Conservation (phyloP, 2,113 vertebrate genomes). For the Rousettus leschenaultii region DNA sequence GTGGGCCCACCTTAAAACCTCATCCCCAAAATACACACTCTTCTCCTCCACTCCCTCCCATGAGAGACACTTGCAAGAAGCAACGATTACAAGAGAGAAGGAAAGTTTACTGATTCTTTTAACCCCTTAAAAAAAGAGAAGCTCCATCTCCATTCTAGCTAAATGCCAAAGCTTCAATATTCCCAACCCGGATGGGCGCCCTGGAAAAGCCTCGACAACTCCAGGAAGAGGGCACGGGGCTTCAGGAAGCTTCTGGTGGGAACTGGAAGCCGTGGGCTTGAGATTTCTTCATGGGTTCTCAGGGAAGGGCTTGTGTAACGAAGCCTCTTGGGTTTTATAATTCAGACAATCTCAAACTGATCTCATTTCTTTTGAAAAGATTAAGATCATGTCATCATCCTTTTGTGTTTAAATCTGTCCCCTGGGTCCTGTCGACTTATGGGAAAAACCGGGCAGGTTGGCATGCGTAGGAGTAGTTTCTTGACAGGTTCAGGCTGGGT, state of each 20-base stretch:
- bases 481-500: fast-evolving
- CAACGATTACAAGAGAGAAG: neutral
- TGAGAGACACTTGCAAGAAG: neutral
- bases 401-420: neutral
- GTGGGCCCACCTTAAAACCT: neutral
- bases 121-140: neutral
- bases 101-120: neutral
- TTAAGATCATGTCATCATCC: neutral
- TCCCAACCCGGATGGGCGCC: neutral
- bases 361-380: neutral
- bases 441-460: neutral
- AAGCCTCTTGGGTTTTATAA: neutral
- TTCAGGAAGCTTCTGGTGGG: neutral
- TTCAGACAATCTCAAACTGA: neutral
- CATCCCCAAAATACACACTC: neutral
- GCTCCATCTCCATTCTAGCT: neutral
- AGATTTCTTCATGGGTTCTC: neutral
- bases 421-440: neutral
- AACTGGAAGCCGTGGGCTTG: neutral
- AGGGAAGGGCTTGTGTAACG: neutral
- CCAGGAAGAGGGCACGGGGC: neutral
- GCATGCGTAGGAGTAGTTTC: neutral
- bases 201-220: neutral
- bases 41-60: neutral
- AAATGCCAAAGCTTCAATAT: too few species aligned